These are phyloP conservation scores for Apostichopus japonicus DNA, from an alignment of 35 echinoderm and acorn worm species.

Conservation along the genomic window DNA sequence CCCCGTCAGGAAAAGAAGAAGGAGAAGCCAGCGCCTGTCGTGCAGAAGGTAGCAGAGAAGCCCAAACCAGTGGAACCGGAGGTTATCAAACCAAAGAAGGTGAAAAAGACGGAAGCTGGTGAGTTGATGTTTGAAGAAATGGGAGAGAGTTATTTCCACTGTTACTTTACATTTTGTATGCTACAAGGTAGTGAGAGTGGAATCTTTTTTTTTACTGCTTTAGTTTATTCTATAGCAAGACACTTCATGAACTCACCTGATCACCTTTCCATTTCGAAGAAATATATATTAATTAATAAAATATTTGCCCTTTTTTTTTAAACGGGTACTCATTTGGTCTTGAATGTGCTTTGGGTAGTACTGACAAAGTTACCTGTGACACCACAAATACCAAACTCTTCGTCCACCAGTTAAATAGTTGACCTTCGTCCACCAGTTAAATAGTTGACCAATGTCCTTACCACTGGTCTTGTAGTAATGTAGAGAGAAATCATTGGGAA, in stretches of 20 bases:
- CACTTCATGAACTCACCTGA: background rate
- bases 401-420: too few species aligned
- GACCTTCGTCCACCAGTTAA: too few species aligned
- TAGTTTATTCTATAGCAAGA: background rate
- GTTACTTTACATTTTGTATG: too few species aligned
- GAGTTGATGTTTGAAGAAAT: background rate
- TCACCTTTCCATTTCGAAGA: background rate
- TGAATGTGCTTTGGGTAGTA: background rate
- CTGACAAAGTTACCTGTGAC: too few species aligned
- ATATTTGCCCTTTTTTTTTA: too few species aligned
- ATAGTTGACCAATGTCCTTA: too few species aligned
- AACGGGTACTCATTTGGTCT: background rate
- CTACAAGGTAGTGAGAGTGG: too few species aligned
- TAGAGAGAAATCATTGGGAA: too few species aligned
- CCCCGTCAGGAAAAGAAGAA: conserved; percentile 50
- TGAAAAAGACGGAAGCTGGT: conserved; percentile 46
- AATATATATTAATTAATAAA: background rate
- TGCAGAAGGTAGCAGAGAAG: background rate
- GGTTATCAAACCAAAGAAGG: conserved; percentile 32
- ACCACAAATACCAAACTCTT: too few species aligned
- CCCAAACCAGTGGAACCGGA: conserved; percentile 32
- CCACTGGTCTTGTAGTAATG: background rate
- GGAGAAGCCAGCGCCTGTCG: conserved; percentile 4
- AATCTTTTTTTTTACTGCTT: background rate
- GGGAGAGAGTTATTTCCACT: too few species aligned